Conservation (phyloP, 1,140 invertebrate genomes). For the Aradophagus sp. region DNA sequence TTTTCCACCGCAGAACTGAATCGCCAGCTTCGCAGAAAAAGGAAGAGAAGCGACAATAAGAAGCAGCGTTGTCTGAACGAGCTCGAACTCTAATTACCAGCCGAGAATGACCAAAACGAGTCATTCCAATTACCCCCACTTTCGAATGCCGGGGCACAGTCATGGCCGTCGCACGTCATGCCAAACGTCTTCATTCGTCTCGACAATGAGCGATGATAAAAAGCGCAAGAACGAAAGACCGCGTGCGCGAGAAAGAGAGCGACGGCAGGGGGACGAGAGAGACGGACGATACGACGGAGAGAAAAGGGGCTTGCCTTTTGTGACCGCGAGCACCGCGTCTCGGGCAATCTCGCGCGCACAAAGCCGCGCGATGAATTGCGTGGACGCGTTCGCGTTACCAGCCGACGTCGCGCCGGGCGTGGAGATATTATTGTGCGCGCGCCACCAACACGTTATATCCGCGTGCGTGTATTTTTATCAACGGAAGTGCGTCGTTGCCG, state of each 20-base stretch:
- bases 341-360: conserved; percentile 40
- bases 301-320: conserved; percentile 16
- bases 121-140: conserved; percentile 23
- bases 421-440: conserved; percentile 45
- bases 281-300: neutral
- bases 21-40: too few relatives aligned
- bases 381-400: conserved; percentile 46
- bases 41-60: too few relatives aligned
- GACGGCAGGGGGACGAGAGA: too few relatives aligned
- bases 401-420: conserved; percentile 30
- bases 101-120: conserved; percentile 9
- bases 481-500: conserved; percentile 73
- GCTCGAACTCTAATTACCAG: conserved; percentile 14
- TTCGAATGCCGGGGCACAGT: conserved; percentile 18
- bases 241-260: neutral
- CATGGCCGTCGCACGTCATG: neutral
- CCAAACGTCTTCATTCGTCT: conserved; percentile 19
- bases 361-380: conserved; percentile 48
- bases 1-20: too few relatives aligned
- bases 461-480: conserved; percentile 72
- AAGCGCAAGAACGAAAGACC: conserved; percentile 1
- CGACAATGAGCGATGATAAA: conserved; percentile 6
- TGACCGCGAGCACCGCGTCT: conserved; percentile 17
- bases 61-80: neutral
- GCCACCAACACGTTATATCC: conserved; percentile 48